phyloP scores from a whole-genome alignment of 1,140 invertebrate species.

The Planococcus citri region DNA sequence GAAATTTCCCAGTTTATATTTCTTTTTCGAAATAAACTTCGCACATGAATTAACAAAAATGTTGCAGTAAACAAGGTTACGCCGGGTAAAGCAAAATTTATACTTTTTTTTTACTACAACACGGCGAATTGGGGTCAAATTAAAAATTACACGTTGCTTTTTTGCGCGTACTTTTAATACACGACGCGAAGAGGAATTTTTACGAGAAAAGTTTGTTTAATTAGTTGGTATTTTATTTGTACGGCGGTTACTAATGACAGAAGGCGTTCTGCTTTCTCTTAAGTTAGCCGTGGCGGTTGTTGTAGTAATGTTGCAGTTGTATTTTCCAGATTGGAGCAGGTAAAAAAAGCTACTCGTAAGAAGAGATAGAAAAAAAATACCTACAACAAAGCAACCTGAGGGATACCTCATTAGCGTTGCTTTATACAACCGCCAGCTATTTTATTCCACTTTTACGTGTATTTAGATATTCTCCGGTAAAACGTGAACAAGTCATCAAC shows the following conservation, averaged over 20 bases:
- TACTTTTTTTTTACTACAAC: not conserved
- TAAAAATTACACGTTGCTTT: slow-evolving; percentile 6
- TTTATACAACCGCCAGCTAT: no score
- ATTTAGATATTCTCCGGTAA: no score
- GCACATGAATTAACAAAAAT: not conserved
- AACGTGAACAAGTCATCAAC: no score
- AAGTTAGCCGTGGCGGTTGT: not conserved
- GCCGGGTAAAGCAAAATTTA: not conserved
- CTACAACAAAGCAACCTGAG: no score
- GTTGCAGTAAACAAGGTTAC: not conserved
- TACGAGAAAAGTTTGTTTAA: slow-evolving; percentile 7
- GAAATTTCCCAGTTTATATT: not conserved
- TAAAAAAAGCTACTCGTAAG: no score
- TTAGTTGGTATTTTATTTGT: not conserved
- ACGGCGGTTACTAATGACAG: not conserved
- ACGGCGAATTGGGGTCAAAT: not conserved
- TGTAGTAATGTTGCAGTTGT: not conserved
- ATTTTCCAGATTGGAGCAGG: not conserved
- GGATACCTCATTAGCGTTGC: no score
- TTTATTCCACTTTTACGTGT: no score
- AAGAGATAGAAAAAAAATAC: no score
- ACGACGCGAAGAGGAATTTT: not conserved
- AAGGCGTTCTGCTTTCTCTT: not conserved
- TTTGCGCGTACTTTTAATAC: not conserved
- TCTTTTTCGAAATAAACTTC: not conserved